Evolutionary conservation across 2,888 invertebrate species (phyloP).

Genomic region (Pocota personata): DNA sequence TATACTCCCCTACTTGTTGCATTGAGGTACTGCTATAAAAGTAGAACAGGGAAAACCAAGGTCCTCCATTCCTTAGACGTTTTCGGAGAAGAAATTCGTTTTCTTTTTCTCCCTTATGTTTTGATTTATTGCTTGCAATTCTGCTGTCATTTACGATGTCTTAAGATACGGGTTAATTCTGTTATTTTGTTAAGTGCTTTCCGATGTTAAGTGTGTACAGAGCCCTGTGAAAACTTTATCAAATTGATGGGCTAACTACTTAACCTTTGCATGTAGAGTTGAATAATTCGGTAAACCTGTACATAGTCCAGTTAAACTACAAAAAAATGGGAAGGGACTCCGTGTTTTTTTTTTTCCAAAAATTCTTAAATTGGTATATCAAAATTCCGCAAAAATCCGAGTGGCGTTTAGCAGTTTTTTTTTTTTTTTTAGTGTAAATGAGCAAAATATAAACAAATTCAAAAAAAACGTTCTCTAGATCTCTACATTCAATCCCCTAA

Average conservation of each 20-base stretch:
- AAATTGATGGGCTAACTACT: constrained; percentile 26
- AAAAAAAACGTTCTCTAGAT: too few species aligned
- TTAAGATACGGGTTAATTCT: constrained; percentile 58
- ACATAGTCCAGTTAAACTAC: too few species aligned
- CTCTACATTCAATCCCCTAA: too few species aligned
- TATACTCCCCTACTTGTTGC: constrained; percentile 49
- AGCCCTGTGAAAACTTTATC: constrained; percentile 7
- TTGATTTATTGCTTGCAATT: constrained; percentile 63
- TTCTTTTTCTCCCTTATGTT: constrained; percentile 12
- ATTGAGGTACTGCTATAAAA: constrained; percentile 49
- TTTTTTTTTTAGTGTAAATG: too few species aligned
- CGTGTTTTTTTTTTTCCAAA: too few species aligned
- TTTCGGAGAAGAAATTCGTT: constrained; percentile 13
- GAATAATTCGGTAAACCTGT: neutral
- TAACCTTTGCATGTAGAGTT: constrained; percentile 1
- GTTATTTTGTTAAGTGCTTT: constrained; percentile 76
- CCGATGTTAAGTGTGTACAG: constrained; percentile 74
- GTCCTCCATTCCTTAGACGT: constrained; percentile 16
- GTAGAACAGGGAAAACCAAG: constrained; percentile 27
- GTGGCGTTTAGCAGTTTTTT: too few species aligned
- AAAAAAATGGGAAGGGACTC: too few species aligned
- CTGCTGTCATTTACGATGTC: constrained; percentile 49
- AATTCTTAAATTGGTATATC: too few species aligned
- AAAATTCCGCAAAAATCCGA: too few species aligned
- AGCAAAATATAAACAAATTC: too few species aligned